Evolutionary conservation across 2,113 vertebrate genomes (phyloP), one percentile per base, ranked within the genome.

Genomic region (Ascaphus truei): DNA sequence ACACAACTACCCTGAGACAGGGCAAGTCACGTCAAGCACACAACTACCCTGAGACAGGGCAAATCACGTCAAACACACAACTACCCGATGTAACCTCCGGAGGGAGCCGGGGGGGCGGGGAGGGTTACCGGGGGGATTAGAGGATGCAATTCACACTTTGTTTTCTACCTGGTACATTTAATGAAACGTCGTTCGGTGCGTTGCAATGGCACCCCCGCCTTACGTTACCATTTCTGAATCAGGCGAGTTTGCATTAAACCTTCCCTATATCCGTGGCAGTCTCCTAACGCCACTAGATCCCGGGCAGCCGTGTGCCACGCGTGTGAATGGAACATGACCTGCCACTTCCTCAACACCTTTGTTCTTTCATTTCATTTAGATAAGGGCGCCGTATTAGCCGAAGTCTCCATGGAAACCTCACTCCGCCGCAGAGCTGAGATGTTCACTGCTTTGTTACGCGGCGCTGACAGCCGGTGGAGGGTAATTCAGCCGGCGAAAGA

Each of bases 371-470:
- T 7, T 10, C 1, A 27, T 77, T 72, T 47, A 56, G 58, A 69
- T 43, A 50, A 1, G 23, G 1, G 68, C 1, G 16, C 20, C 73
- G n/a, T 30, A 55, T 68, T 75, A 4, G 15, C 65, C 67, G 0
- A 7, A 1, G 8, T 84, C 68, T 1, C 80, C 60, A 59, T 78
- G 82, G 79, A 75, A 84, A 84, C 75, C 1, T 0, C 0, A 43
- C 52, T 75, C 78, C 75, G 75, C 2, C 0, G 71, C 63, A 76
- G 77, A 67, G 68, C 25, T 33, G 55, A 61, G 76, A n/a, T n/a
- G 75, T 39, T 67, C 2, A 75, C 74, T 84, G 72, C 76, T 4
- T 12, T 36, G 75, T 74, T 77, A 85, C 73, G 0, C 0, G 12
- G 79, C 75, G 76, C 72, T 77, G 68, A 16, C 1, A 2, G 52